phyloP scores from a whole-genome alignment of 2,888 invertebrate species.

The Philopedon plagiatum region DNA sequence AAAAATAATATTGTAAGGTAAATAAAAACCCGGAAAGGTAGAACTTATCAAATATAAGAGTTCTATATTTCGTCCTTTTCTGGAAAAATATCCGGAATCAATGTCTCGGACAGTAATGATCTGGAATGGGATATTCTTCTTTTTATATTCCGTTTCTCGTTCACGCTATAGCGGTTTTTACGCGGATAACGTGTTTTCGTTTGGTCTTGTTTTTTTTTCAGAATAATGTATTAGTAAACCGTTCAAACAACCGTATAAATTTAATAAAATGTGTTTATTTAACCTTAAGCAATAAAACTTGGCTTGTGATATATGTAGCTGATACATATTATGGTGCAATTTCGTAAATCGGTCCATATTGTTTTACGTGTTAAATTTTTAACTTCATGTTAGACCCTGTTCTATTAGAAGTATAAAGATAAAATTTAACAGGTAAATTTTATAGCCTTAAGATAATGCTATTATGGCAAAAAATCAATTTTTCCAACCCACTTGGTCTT shows the following conservation, averaged over 20 bases:
- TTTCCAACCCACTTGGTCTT: too few relatives aligned
- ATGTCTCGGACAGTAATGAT: conserved; percentile 63
- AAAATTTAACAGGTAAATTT: too few relatives aligned
- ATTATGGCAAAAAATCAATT: too few relatives aligned
- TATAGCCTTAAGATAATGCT: too few relatives aligned
- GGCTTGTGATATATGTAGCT: too few relatives aligned
- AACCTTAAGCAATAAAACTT: too few relatives aligned
- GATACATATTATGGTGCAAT: too few relatives aligned
- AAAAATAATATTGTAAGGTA: conserved; percentile 42
- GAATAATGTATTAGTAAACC: neutral
- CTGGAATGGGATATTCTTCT: conserved; percentile 60
- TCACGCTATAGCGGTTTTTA: conserved; percentile 19
- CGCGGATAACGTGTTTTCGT: conserved; percentile 21
- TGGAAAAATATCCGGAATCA: conserved; percentile 47
- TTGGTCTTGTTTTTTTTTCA: neutral
- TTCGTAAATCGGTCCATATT: too few relatives aligned
- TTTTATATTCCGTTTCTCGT: conserved; percentile 53
- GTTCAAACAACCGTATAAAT: neutral
- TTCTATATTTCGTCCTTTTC: conserved; percentile 33
- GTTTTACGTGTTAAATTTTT: too few relatives aligned
- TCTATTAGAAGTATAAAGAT: too few relatives aligned
- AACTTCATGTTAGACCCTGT: too few relatives aligned
- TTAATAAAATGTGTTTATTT: conserved; percentile 2
- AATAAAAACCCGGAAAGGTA: conserved; percentile 40
- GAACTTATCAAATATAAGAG: conserved; percentile 43